Evolutionary conservation across 2,797 vertebrate genomes (phyloP), one percentile per base, ranked within the genome.

Genomic region (Sebastes matsubarae): DNA sequence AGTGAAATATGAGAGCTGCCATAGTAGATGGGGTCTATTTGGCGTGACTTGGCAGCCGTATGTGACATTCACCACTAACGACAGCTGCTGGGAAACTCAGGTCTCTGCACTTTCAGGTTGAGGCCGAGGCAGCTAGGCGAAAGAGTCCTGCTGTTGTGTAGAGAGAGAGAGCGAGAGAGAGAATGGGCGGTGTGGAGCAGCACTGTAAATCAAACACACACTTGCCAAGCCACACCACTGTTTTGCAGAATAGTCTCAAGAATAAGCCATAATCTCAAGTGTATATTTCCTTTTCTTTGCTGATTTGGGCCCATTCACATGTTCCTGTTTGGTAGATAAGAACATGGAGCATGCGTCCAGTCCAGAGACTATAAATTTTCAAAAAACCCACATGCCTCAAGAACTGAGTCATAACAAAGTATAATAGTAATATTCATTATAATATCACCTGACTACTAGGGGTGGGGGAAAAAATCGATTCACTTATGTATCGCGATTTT

Each of bases 181-280:
- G 14, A 16, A 46, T 29, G 61, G 34, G 57, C 69, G 73, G 73
- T 81, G 75, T 68, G 90, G 89, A 92, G 81, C 68, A 91, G 93
- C 91, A 89, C 90, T 94, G 92, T 95, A 96, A 96, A 95, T 95
- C 95, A 96, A 95, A 92, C 90, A 83, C 92, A 82, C 85, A 87
- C 89, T 90, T 76, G 59, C 60, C 78, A 73, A 87, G 72, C 79
- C 82, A 58, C 85, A 86, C 91, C 90, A 18, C 87, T 92, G 91
- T 86, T 87, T 91, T 79, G 79, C 67, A 80, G 72, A 84, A 84
- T 70, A 71, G 69, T 78, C 87, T 85, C 73, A 86, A 93, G 94
- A 95, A 94, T 93, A 92, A 92, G 88, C 80, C 86, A 80, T 90
- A 90, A 84, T 92, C 90, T 93, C 85, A 94, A 95, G 95, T 92